Conservation (phyloP, 2,888 invertebrate genomes). For the Actias luna region DNA sequence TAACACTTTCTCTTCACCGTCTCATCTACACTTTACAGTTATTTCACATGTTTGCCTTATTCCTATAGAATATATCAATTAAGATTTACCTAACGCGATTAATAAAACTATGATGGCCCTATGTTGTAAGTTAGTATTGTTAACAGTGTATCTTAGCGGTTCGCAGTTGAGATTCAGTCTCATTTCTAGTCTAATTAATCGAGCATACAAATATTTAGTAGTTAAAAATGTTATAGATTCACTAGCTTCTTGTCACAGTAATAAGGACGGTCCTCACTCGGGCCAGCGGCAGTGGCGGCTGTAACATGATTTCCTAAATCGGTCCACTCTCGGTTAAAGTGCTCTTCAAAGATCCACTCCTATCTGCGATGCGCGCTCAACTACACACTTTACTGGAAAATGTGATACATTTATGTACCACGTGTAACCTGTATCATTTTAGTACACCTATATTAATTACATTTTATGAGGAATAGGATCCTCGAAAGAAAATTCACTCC, state of each 20-base stretch:
- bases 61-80: too few species aligned
- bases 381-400: constrained; percentile 46
- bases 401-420: constrained; percentile 19
- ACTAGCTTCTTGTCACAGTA: constrained; percentile 9
- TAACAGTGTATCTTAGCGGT: too few species aligned
- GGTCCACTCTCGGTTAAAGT: constrained; percentile 66
- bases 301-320: constrained; percentile 76
- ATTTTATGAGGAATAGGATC: background rate
- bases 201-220: too few species aligned
- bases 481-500: background rate
- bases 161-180: too few species aligned
- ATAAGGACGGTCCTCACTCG: constrained; percentile 10
- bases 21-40: too few species aligned
- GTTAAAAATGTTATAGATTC: background rate
- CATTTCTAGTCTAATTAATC: too few species aligned
- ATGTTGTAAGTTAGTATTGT: too few species aligned
- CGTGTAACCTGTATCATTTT: background rate
- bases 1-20: too few species aligned
- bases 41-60: too few species aligned
- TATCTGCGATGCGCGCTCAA: constrained; percentile 50
- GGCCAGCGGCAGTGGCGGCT: constrained; percentile 7
- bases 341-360: constrained; percentile 60
- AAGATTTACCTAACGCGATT: too few species aligned
- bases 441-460: constrained; percentile 1
- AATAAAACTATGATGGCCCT: too few species aligned